These are phyloP conservation scores for Chlorodrepanis virens DNA, from an alignment of 2,113 vertebrate species.

Conservation along the genomic window DNA sequence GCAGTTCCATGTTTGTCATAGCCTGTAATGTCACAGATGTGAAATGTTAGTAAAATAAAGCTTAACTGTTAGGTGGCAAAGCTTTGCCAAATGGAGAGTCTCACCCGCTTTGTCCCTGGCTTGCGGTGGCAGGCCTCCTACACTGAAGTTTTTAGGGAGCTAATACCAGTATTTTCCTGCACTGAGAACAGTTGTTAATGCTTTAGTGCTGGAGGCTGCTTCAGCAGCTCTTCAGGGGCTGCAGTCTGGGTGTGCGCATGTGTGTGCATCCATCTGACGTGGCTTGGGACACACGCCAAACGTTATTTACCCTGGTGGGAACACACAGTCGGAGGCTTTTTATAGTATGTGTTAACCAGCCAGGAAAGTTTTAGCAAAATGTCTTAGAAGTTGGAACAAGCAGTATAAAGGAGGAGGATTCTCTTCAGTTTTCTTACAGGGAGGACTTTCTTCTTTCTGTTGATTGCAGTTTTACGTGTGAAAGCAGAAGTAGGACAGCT, in stretches of 20 bases:
- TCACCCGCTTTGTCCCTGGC: background rate
- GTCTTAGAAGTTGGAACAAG: slow-evolving; percentile 1
- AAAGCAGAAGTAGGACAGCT: background rate
- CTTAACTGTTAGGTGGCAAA: background rate
- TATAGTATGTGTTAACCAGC: slow-evolving; percentile 4
- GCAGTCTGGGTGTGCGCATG: background rate
- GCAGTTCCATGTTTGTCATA: background rate
- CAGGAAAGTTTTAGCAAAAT: slow-evolving; percentile 55
- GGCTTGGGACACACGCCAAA: background rate
- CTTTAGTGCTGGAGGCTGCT: background rate
- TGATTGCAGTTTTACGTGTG: background rate
- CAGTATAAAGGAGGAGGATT: background rate
- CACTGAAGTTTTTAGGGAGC: background rate
- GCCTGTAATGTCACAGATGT: background rate
- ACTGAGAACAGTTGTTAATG: background rate
- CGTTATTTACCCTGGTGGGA: slow-evolving; percentile 36
- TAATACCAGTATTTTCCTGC: background rate
- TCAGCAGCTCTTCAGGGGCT: background rate
- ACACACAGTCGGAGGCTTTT: slow-evolving; percentile 45
- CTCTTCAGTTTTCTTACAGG: background rate
- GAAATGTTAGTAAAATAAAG: background rate
- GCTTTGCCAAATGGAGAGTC: background rate
- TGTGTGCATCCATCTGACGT: background rate
- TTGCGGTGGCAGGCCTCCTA: background rate
- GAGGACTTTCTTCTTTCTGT: background rate